Conservation (phyloP, 2,113 vertebrate species). For the Coracopsis vasa region DNA sequence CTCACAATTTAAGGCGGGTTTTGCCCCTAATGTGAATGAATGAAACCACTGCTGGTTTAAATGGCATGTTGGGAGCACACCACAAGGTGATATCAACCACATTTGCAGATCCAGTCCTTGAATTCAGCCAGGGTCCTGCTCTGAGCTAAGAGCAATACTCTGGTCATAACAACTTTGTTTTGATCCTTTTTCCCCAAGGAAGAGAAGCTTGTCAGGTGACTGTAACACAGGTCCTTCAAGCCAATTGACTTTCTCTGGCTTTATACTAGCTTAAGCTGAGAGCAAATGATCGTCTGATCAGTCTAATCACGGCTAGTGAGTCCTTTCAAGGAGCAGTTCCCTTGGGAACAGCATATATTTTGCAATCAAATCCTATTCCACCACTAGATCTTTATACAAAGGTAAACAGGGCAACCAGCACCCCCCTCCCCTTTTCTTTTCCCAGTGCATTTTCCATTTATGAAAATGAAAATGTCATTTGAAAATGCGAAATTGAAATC, state of each 20-base stretch:
- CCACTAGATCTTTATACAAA: not conserved
- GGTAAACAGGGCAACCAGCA: not conserved
- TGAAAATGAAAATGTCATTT: not conserved
- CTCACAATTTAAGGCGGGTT: not conserved
- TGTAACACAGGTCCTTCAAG: not conserved
- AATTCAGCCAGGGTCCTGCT: not conserved
- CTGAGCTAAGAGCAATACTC: not conserved
- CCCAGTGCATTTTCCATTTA: not conserved
- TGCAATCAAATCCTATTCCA: conserved; percentile 20
- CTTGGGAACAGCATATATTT: conserved; percentile 62
- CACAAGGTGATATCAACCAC: not conserved
- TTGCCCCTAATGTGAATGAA: not conserved
- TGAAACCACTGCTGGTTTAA: not conserved
- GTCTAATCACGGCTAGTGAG: not conserved
- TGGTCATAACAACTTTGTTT: not conserved
- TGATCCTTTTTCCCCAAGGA: not conserved
- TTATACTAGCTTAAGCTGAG: not conserved
- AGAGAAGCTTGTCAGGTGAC: not conserved
- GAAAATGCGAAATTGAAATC: not conserved
- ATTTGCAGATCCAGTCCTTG: accelerated
- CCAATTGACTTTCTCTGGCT: not conserved
- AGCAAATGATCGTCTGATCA: not conserved
- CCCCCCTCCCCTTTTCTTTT: not conserved
- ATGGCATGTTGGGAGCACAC: accelerated
- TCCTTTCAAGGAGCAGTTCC: conserved; percentile 33